Conservation (phyloP, 1,140 invertebrate species). For the Melanaphis sacchari region DNA sequence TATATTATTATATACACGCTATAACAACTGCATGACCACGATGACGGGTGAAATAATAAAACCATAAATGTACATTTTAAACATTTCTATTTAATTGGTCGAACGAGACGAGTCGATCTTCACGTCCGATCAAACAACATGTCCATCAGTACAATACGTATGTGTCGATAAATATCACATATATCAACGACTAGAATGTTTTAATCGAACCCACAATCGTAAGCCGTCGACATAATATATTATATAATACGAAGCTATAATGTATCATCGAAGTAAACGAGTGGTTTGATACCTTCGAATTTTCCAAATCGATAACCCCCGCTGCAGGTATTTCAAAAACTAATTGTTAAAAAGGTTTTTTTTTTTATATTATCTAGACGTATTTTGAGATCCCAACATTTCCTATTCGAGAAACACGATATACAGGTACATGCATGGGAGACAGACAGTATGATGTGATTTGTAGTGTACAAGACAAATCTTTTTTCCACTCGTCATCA, state of each 20-base stretch:
- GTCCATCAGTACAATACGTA: background rate
- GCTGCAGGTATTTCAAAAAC: background rate
- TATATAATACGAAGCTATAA: background rate
- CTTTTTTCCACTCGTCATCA: background rate
- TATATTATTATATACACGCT: background rate
- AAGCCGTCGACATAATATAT: background rate
- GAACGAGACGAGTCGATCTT: background rate
- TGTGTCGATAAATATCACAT: conserved; percentile 28
- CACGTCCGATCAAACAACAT: conserved; percentile 29
- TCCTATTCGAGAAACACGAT: background rate
- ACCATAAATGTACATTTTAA: conserved; percentile 4
- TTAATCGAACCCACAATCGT: background rate
- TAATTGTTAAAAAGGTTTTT: conserved; percentile 15
- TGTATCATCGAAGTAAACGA: background rate
- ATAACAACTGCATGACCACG: background rate
- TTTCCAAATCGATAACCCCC: background rate
- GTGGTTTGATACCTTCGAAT: background rate
- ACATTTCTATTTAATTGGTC: conserved; percentile 46
- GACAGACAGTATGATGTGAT: background rate
- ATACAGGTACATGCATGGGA: background rate
- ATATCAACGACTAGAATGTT: background rate
- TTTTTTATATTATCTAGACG: background rate
- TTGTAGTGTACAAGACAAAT: background rate
- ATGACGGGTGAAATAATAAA: background rate
- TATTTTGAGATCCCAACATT: background rate